phyloP scores from a whole-genome alignment of 2,888 invertebrate species.

The Beris chalybata region DNA sequence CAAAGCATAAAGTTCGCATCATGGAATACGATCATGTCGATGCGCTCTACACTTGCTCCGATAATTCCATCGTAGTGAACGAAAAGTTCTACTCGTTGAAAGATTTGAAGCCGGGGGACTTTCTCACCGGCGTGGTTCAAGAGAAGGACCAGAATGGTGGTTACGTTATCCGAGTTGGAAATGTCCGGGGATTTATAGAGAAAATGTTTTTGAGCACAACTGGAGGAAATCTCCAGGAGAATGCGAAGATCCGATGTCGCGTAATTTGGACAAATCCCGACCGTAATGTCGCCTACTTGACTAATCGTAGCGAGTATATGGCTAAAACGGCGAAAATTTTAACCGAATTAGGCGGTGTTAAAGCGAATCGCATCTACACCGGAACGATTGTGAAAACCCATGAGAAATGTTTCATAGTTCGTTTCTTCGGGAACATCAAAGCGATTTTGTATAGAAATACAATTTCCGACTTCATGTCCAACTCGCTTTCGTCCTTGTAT shows the following conservation, averaged over 20 bases:
- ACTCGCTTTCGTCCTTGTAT: slow-evolving; percentile 43
- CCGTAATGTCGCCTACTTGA: slow-evolving; percentile 61
- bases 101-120: slow-evolving; percentile 61
- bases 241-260: slow-evolving; percentile 62
- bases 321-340: slow-evolving; percentile 60
- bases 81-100: slow-evolving; percentile 61
- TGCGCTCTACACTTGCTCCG: slow-evolving; percentile 67
- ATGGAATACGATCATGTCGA: slow-evolving; percentile 69
- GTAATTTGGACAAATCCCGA: slow-evolving; percentile 60
- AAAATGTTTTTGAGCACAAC: slow-evolving; percentile 59
- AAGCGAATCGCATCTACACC: slow-evolving; percentile 54
- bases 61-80: slow-evolving; percentile 61
- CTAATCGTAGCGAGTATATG: slow-evolving; percentile 68
- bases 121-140: slow-evolving; percentile 60
- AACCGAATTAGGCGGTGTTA: slow-evolving; percentile 58
- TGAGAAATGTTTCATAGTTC: slow-evolving; percentile 47
- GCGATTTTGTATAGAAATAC: slow-evolving; percentile 52
- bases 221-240: slow-evolving; percentile 57
- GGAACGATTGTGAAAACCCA: slow-evolving; percentile 52
- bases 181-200: slow-evolving; percentile 61
- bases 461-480: slow-evolving; percentile 39
- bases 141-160: slow-evolving; percentile 58
- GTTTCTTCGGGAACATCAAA: slow-evolving; percentile 55
- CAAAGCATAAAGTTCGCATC: slow-evolving; percentile 61
- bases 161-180: slow-evolving; percentile 59